phyloP scores from a whole-genome alignment of 2,113 vertebrate genomes.

The Pipa parva region DNA sequence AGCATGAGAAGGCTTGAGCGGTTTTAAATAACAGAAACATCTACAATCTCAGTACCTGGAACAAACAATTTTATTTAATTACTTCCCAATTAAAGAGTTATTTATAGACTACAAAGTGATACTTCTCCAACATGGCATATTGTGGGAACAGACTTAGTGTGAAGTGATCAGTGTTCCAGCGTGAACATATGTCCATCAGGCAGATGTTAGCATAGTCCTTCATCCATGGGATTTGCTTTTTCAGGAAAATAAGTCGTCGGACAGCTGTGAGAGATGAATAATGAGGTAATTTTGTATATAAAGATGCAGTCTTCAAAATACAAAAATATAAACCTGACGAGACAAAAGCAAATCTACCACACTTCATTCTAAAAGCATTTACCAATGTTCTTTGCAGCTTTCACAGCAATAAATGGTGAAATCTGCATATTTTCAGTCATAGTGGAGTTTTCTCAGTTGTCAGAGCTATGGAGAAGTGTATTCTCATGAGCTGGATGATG shows the following conservation, averaged over 20 bases:
- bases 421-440: too few relatives aligned
- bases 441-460: too few relatives aligned
- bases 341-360: not conserved
- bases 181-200: slow-evolving; percentile 33
- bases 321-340: slow-evolving; percentile 1
- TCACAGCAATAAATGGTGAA: too few relatives aligned
- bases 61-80: slow-evolving; percentile 7
- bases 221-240: slow-evolving; percentile 31
- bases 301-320: slow-evolving; percentile 1
- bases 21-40: not conserved
- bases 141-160: slow-evolving; percentile 23
- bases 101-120: slow-evolving; percentile 2
- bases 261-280: slow-evolving; percentile 33
- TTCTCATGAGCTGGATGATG: too few relatives aligned
- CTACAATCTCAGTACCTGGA: not conserved
- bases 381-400: too few relatives aligned
- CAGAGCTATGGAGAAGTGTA: too few relatives aligned
- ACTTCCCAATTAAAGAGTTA: slow-evolving; percentile 18
- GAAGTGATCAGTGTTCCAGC: slow-evolving; percentile 22
- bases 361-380: not conserved
- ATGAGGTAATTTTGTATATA: slow-evolving; percentile 8
- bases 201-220: not conserved
- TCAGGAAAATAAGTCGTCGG: slow-evolving; percentile 28
- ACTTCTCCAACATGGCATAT: slow-evolving; percentile 24
- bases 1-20: not conserved